Percentiles rank a stretch among this genome's conserved stretches.
phyloP scores from a whole-genome alignment of 2,888 invertebrate species.

The Pheosia gnoma region DNA sequence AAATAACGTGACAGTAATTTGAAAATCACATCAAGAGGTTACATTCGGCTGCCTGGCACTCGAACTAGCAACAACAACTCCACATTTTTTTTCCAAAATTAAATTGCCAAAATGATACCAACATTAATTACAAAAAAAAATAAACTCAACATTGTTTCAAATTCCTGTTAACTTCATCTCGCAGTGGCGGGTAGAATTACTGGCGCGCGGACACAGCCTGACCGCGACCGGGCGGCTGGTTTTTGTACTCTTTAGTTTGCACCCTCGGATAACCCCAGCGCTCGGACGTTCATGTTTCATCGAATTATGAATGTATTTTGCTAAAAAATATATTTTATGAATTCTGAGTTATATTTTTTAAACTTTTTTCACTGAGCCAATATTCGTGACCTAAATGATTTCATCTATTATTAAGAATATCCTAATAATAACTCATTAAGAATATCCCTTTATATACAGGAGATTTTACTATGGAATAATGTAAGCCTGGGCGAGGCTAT shows the following conservation, averaged over 20 bases:
- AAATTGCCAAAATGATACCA: not conserved
- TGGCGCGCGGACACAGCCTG: not conserved
- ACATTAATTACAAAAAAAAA: not conserved
- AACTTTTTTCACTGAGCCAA: not conserved
- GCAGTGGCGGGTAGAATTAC: not conserved
- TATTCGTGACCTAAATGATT: not conserved
- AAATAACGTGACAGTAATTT: too few relatives aligned
- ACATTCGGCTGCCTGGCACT: not conserved
- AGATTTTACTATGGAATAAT: too few relatives aligned
- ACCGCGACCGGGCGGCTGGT: not conserved
- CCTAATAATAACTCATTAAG: too few relatives aligned
- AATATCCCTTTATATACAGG: too few relatives aligned
- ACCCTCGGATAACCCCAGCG: not conserved
- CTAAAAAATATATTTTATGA: not conserved
- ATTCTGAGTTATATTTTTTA: not conserved
- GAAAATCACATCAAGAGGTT: too few relatives aligned
- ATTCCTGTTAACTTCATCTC: slow-evolving; percentile 4
- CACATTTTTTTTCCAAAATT: not conserved
- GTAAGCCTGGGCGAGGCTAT: too few relatives aligned
- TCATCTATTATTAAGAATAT: too few relatives aligned
- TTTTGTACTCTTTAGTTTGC: slow-evolving; percentile 5
- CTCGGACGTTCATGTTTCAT: not conserved
- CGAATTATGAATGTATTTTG: slow-evolving; percentile 1
- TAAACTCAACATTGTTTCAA: not conserved
- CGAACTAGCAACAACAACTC: not conserved